These are phyloP conservation scores for Lophotriccus pileatus DNA, from an alignment of 2,797 vertebrate species.

Conservation along the genomic window DNA sequence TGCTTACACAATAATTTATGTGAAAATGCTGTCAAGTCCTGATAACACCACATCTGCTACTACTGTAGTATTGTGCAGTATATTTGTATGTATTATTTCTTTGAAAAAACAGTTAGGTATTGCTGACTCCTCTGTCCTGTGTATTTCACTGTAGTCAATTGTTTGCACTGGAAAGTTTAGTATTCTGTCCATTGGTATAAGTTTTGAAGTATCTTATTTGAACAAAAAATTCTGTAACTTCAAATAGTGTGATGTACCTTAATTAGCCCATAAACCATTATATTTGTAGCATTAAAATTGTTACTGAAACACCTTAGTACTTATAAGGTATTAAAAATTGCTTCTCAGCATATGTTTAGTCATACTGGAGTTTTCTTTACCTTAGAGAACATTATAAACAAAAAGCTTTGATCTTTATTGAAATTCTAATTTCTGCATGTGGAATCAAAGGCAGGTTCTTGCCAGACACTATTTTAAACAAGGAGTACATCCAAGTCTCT, in stretches of 20 bases:
- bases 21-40: conserved; percentile 64
- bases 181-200: not conserved
- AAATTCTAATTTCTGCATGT: not conserved
- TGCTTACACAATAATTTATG: conserved; percentile 71
- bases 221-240: not conserved
- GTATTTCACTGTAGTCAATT: not conserved
- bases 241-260: not conserved
- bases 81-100: conserved; percentile 9
- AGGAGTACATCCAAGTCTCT: not conserved
- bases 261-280: not conserved
- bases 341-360: not conserved
- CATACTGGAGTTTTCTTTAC: not conserved
- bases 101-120: not conserved
- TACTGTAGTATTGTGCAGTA: conserved; percentile 8
- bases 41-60: conserved; percentile 70
- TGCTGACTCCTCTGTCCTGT: not conserved
- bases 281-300: not conserved
- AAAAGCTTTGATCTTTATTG: not conserved
- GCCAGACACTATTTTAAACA: not conserved
- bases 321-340: not conserved
- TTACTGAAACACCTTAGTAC: not conserved
- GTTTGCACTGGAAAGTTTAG: not conserved
- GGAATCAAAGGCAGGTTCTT: not conserved
- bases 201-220: not conserved
- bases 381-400: not conserved